phyloP scores from a whole-genome alignment of 1,140 invertebrate genomes.

The Sesamia nonagrioides region DNA sequence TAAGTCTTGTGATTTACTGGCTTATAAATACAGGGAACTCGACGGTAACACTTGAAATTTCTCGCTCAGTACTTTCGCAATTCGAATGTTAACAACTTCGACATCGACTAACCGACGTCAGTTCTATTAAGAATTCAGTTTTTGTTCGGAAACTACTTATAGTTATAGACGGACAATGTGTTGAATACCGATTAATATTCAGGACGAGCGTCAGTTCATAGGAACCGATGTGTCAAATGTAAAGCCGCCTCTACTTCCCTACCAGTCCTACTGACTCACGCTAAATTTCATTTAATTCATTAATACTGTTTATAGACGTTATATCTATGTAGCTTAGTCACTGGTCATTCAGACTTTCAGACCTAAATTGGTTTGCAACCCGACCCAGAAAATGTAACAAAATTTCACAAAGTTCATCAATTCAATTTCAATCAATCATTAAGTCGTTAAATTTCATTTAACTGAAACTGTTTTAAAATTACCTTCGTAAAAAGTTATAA shows the following conservation, averaged over 20 bases:
- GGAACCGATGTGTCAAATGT: constrained; percentile 56
- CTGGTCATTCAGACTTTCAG: not conserved
- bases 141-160: constrained; percentile 42
- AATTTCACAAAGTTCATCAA: not conserved
- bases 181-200: constrained; percentile 66
- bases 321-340: not conserved
- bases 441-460: not conserved
- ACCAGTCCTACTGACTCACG: constrained; percentile 70
- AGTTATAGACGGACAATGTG: constrained; percentile 47
- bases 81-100: not conserved
- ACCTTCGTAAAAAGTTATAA: not conserved
- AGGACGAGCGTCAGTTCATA: constrained; percentile 61
- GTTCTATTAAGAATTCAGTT: constrained; percentile 34
- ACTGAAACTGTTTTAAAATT: not conserved
- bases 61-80: constrained; percentile 29
- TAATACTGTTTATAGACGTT: not conserved
- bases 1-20: constrained; percentile 13
- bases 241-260: constrained; percentile 64
- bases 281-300: constrained; percentile 49
- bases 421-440: not conserved
- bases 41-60: constrained; percentile 29
- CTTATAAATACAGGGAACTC: constrained; percentile 10
- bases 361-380: not conserved
- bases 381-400: not conserved
- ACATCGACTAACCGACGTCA: not conserved